phyloP scores from a whole-genome alignment of 2,113 vertebrate species.

The Hemicordylus capensis region DNA sequence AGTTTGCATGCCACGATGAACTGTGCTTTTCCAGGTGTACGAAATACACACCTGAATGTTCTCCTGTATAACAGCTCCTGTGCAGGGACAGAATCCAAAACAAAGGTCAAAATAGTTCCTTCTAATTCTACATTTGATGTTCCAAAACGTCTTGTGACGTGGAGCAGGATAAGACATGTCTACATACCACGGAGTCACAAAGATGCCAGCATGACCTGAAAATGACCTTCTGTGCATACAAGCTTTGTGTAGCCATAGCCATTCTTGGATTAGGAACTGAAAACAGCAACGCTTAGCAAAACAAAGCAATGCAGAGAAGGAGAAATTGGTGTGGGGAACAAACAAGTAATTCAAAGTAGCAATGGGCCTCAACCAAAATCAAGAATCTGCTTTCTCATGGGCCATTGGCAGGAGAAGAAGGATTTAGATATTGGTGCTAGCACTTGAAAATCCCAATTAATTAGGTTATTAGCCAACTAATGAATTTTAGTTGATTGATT shows the following conservation, averaged over 20 bases:
- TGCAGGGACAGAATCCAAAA: slow-evolving; percentile 28
- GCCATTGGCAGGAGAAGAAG: accelerated
- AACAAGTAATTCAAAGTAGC: accelerated
- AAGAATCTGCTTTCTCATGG: accelerated
- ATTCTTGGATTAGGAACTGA: slow-evolving; percentile 67
- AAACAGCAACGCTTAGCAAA: slow-evolving; percentile 67
- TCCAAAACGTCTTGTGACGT: slow-evolving; percentile 40
- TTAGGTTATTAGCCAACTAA: neutral
- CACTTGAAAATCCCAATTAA: neutral
- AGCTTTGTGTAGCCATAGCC: slow-evolving; percentile 37
- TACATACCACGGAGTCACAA: slow-evolving; percentile 49
- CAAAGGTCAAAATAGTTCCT: neutral
- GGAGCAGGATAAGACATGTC: slow-evolving; percentile 47
- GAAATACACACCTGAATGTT: neutral
- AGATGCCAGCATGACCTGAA: slow-evolving; percentile 60
- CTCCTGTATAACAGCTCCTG: neutral
- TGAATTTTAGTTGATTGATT: neutral
- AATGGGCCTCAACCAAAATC: neutral
- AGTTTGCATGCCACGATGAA: neutral
- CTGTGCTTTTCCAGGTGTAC: slow-evolving; percentile 18
- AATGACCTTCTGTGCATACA: slow-evolving; percentile 61
- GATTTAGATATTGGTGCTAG: accelerated
- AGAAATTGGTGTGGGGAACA: slow-evolving; percentile 25
- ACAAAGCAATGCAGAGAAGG: slow-evolving; percentile 59
- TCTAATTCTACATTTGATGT: slow-evolving; percentile 23